Evolutionary conservation across 2,113 vertebrate species (phyloP).

Genomic region (Vireo altiloquus): DNA sequence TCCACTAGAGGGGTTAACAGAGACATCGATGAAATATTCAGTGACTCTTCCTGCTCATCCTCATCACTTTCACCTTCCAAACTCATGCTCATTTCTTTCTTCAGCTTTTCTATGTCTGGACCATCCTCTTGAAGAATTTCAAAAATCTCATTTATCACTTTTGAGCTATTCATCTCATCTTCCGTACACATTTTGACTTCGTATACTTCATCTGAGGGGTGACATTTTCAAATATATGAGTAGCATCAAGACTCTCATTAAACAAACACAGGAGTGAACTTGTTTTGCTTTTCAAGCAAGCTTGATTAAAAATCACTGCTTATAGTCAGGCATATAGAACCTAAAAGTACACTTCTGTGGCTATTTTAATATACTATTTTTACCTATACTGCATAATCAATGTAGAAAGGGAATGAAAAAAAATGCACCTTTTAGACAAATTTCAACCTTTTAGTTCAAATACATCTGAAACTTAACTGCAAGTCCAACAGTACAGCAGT

Average conservation of each 20-base stretch:
- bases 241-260: neutral
- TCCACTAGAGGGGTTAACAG: conserved; percentile 90
- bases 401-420: neutral
- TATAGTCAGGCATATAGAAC: neutral
- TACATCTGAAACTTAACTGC: neutral
- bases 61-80: conserved; percentile 71
- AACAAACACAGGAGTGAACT: neutral
- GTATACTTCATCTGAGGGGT: conserved; percentile 55
- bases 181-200: conserved; percentile 76
- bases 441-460: neutral
- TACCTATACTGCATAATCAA: neutral
- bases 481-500: neutral
- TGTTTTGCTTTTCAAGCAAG: neutral
- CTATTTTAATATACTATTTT: neutral
- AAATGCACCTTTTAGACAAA: neutral
- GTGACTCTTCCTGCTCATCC: conserved; percentile 76
- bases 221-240: neutral
- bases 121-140: conserved; percentile 79
- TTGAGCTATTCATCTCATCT: conserved; percentile 81
- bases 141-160: conserved; percentile 89
- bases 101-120: conserved; percentile 61
- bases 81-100: conserved; percentile 60
- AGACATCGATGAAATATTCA: conserved; percentile 98
- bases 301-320: neutral
- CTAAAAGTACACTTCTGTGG: neutral